Base-by-base conservation (phyloP, 2,113 vertebrate species). In the Plotosus lineatus region DNA sequence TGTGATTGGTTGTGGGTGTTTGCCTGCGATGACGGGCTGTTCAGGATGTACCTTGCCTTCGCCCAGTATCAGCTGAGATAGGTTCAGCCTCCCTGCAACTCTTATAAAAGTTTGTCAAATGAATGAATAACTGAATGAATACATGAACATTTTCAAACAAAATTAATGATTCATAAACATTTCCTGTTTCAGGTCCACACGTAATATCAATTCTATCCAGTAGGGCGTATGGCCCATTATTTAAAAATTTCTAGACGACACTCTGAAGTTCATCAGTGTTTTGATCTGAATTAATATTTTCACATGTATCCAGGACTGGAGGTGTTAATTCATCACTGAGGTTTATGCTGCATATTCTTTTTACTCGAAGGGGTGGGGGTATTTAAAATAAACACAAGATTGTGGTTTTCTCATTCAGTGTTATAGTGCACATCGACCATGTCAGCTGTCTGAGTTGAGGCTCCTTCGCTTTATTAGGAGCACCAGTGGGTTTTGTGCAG, bases 401-500 rank as follows among this genome's bases (percentile, higher is more conserved):
- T 71, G 53, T 46, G 73, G 73, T 60, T 69, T 79, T 60, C 48
- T 28, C 15, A 44, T 44, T 72, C 53, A 61, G 69, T 53, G 69
- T 82, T 79, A 61, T 28, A 75, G 71, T 19, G 60, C 65, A 31
- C 48, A 68, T 26, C 7, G n/a, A 58, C 11, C 50, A 46, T 55
- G 56, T 66, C 51, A 74, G 61, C 51, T 65, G 15, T 86, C 77
- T 66, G 79, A 55, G 46, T 51, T 63, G 80, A 85, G 81, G 75
- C 78, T 84, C 73, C 81, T 82, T 86, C 84, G 84, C 82, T 87
- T 88, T 91, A 86, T 86, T 83, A 86, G 83, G 84, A 74, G 74
- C 60, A 86, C 85, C 83, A 87, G 82, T 63, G 86, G 86, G 53
- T 76, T 89, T 88, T 90, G 86, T 86, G 86, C 89, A 83, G 88